These are phyloP conservation scores for Natrix natrix DNA, from an alignment of 2,797 vertebrate species.

Conservation along the genomic window DNA sequence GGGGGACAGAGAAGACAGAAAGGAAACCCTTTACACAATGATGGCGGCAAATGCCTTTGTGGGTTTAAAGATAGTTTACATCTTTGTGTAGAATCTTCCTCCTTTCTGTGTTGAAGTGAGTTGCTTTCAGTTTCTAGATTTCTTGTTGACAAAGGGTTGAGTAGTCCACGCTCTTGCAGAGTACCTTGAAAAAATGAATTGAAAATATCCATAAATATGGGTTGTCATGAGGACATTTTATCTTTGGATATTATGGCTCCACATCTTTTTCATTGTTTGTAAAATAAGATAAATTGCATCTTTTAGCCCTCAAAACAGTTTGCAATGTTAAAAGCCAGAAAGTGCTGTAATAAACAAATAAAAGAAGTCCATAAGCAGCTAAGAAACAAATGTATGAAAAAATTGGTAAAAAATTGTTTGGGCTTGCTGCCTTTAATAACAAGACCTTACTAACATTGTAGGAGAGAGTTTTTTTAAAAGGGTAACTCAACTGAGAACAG, in stretches of 20 bases:
- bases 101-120: not conserved
- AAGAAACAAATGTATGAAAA: not conserved
- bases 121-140: conserved; percentile 6
- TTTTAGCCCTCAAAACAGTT: not conserved
- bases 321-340: not conserved
- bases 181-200: conserved; percentile 68
- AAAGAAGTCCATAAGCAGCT: not conserved
- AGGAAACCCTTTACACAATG: conserved; percentile 59
- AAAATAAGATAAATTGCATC: not conserved
- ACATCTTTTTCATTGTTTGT: not conserved
- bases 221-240: not conserved
- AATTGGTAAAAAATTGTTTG: not conserved
- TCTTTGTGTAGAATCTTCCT: conserved; percentile 3
- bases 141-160: not conserved
- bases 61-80: conserved; percentile 63
- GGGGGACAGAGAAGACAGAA: conserved; percentile 72
- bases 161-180: conserved; percentile 74
- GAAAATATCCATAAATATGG: not conserved
- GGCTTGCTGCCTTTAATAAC: not conserved
- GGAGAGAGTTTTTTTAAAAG: not conserved
- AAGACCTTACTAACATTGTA: not conserved
- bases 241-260: not conserved
- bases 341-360: not conserved
- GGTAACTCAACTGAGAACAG: not conserved
- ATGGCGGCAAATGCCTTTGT: conserved; percentile 53